A percentile compares a stretch with the other conserved stretches of the same genome.
Conservation (phyloP, 2,888 invertebrate genomes). For the Galerucella nymphaeae region DNA sequence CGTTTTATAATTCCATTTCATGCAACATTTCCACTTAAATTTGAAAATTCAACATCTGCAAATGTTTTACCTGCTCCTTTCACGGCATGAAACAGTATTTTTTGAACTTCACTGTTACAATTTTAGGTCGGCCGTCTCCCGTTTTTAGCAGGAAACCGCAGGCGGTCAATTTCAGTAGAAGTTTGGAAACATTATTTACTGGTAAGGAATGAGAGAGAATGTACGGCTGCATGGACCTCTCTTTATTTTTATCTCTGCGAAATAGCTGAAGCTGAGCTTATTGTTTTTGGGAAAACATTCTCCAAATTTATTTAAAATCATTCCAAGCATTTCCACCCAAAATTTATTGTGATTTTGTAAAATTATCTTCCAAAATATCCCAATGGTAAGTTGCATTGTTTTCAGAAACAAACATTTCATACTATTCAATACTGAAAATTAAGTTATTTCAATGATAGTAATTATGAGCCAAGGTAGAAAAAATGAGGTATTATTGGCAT, state of each 20-base stretch:
- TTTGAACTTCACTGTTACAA: constrained; percentile 41
- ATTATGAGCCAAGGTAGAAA: no score
- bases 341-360: constrained; percentile 36
- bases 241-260: constrained; percentile 48
- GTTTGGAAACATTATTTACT: constrained; percentile 59
- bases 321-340: constrained; percentile 46
- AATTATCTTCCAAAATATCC: neutral
- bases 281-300: constrained; percentile 48
- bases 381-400: no score
- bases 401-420: no score
- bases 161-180: constrained; percentile 61
- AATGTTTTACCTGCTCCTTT: neutral
- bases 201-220: constrained; percentile 51
- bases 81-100: constrained; percentile 20
- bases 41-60: no score
- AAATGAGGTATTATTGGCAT: no score
- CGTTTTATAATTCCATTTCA: no score
- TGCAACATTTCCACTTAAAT: no score
- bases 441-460: no score
- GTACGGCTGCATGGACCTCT: constrained; percentile 43
- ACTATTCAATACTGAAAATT: no score
- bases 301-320: constrained; percentile 48
- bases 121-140: constrained; percentile 38
- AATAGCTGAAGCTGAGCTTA: constrained; percentile 40
- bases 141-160: constrained; percentile 55